Percentiles rank a stretch among this genome's conserved stretches.
Evolutionary conservation across 2,797 vertebrate genomes (phyloP).

Genomic region (Coendou prehensilis): DNA sequence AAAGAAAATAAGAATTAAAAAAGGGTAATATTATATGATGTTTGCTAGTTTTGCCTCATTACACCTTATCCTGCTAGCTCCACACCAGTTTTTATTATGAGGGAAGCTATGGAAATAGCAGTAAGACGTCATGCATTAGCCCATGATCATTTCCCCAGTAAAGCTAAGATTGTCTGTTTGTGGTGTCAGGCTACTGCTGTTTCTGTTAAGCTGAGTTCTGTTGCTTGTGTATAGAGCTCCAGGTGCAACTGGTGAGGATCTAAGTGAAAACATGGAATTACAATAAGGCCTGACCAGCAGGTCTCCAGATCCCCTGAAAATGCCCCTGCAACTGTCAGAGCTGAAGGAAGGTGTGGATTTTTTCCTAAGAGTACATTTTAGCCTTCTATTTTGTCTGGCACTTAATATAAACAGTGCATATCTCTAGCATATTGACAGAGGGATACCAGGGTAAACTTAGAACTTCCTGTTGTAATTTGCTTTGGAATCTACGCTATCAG

Average conservation of each 20-base stretch:
- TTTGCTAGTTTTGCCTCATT: not conserved
- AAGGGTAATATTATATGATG: not conserved
- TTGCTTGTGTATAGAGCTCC: not conserved
- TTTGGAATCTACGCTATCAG: not conserved
- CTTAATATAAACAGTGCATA: constrained; percentile 20
- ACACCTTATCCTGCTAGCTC: not conserved
- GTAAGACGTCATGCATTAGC: not conserved
- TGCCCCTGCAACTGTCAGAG: not conserved
- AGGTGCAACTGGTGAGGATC: not conserved
- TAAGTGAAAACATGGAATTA: not conserved
- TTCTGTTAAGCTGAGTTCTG: not conserved
- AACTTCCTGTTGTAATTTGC: constrained; percentile 28
- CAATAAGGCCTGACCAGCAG: not conserved
- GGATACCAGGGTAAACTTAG: not conserved
- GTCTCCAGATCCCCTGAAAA: not conserved
- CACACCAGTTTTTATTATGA: not conserved
- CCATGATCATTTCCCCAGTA: not conserved
- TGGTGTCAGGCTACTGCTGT: not conserved
- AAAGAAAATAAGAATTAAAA: not conserved
- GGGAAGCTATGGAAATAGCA: not conserved
- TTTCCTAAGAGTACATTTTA: not conserved
- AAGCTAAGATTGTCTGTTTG: not conserved
- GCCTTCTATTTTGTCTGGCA: not conserved
- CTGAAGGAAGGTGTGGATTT: not conserved
- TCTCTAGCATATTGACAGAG: constrained; percentile 15